Percentiles rank a stretch among this genome's conserved stretches.
Evolutionary conservation across 1,140 invertebrate species (phyloP).

Genomic region (Whitmania pigra): DNA sequence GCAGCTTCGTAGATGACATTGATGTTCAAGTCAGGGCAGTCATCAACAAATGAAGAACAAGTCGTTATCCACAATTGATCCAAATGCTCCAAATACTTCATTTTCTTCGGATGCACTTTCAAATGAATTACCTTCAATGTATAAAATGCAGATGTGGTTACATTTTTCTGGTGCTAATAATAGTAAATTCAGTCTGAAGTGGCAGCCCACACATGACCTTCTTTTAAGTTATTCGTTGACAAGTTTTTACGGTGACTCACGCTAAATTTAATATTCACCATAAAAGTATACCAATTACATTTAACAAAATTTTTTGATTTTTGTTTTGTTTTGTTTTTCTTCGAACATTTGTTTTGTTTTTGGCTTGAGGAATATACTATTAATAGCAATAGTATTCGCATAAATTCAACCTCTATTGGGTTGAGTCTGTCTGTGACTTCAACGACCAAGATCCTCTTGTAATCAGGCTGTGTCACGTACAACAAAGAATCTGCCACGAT

Average conservation of each 20-base stretch:
- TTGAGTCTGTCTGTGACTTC: conserved; percentile 33
- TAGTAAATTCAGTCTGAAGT: conserved; percentile 11
- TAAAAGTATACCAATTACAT: too few species aligned
- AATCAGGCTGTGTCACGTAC: conserved; percentile 60
- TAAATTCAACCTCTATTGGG: conserved; percentile 35
- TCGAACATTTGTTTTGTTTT: too few species aligned
- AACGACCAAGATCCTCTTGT: conserved; percentile 58
- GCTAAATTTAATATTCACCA: not conserved
- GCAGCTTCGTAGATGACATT: conserved; percentile 61
- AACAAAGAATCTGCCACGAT: conserved; percentile 61
- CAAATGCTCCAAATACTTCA: conserved; percentile 59
- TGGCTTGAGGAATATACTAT: not conserved
- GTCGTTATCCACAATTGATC: conserved; percentile 69
- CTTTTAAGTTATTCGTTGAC: not conserved
- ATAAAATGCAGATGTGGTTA: too few species aligned
- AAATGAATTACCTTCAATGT: conserved; percentile 41
- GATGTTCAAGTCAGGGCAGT: conserved; percentile 45
- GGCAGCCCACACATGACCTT: not conserved
- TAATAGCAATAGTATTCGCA: too few species aligned
- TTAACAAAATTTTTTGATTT: too few species aligned
- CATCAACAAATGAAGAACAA: conserved; percentile 45
- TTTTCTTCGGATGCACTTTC: conserved; percentile 51
- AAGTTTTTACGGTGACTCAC: not conserved
- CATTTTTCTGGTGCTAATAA: conserved; percentile 42
- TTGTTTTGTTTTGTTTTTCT: not conserved